These are phyloP conservation scores for Trissolcus brochymenae DNA, from an alignment of 2,888 invertebrate genomes.

Conservation along the genomic window DNA sequence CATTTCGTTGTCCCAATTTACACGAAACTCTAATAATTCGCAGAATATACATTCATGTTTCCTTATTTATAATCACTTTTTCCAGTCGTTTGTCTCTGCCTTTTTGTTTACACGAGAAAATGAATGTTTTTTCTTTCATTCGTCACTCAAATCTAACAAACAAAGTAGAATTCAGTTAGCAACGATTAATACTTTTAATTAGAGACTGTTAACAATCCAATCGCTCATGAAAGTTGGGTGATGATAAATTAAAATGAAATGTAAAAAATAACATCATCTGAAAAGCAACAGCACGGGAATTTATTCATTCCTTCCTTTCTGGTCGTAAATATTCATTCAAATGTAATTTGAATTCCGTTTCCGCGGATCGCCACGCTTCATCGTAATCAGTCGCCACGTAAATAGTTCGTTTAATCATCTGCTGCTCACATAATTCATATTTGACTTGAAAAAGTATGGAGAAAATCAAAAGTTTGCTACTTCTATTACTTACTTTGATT, in stretches of 20 bases:
- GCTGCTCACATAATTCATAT: slow-evolving; percentile 25
- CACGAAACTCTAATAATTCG: slow-evolving; percentile 25
- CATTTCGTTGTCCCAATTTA: slow-evolving; percentile 29
- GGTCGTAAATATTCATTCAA: slow-evolving; percentile 37
- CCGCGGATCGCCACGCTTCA: slow-evolving; percentile 20
- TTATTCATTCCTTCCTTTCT: slow-evolving; percentile 16
- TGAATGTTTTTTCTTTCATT: too few relatives aligned
- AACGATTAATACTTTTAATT: background rate
- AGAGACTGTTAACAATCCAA: too few relatives aligned
- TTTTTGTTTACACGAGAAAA: background rate
- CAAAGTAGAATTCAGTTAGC: background rate
- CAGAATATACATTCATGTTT: background rate
- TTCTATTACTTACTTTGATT: slow-evolving; percentile 47
- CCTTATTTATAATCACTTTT: slow-evolving; percentile 13
- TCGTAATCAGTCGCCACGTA: slow-evolving; percentile 36
- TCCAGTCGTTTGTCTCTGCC: background rate
- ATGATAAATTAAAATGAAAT: too few relatives aligned
- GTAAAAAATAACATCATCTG: too few relatives aligned
- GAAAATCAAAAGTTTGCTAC: slow-evolving; percentile 47
- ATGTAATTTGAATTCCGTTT: slow-evolving; percentile 31
- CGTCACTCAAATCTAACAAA: too few relatives aligned
- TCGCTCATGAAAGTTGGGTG: too few relatives aligned
- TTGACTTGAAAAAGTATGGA: background rate
- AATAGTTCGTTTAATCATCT: slow-evolving; percentile 48
- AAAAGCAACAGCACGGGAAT: too few relatives aligned